These are phyloP conservation scores for Hycleus phaleratus DNA, from an alignment of 1,140 invertebrate genomes.

Conservation along the genomic window DNA sequence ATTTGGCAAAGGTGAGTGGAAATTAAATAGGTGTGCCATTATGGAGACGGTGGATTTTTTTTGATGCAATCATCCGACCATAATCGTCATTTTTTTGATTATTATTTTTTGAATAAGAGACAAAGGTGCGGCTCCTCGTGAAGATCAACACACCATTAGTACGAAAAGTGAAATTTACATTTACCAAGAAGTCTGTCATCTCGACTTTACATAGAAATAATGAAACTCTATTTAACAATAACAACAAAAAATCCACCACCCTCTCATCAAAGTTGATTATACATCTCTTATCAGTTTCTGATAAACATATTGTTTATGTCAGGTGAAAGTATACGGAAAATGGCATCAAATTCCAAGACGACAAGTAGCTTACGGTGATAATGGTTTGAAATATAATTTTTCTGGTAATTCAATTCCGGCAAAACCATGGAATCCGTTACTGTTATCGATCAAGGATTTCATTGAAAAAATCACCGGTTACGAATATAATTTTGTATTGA, in stretches of 20 bases:
- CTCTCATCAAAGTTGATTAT: too few species aligned
- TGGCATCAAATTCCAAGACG: conserved; percentile 58
- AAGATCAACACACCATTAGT: not conserved
- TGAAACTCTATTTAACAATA: too few species aligned
- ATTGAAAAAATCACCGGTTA: conserved; percentile 47
- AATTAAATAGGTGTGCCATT: not conserved
- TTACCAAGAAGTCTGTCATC: too few species aligned
- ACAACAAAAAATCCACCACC: too few species aligned
- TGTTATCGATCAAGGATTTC: conserved; percentile 47
- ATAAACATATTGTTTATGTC: not conserved
- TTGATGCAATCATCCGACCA: not conserved
- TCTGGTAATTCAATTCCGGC: conserved; percentile 56
- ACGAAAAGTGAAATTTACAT: not conserved
- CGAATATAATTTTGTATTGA: conserved; percentile 61
- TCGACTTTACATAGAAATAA: too few species aligned
- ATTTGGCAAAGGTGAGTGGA: conserved; percentile 48
- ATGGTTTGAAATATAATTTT: conserved; percentile 56
- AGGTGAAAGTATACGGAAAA: conserved; percentile 58
- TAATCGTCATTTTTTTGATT: not conserved
- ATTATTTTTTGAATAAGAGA: not conserved
- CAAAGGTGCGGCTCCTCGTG: not conserved
- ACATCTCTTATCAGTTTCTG: too few species aligned
- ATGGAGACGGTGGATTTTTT: not conserved
- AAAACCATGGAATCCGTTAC: conserved; percentile 50
- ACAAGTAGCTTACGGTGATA: conserved; percentile 60